Percentiles rank a stretch among this genome's conserved stretches.
Conservation (phyloP, 2,888 invertebrate species). For the Xanthorhoe spadicearia region DNA sequence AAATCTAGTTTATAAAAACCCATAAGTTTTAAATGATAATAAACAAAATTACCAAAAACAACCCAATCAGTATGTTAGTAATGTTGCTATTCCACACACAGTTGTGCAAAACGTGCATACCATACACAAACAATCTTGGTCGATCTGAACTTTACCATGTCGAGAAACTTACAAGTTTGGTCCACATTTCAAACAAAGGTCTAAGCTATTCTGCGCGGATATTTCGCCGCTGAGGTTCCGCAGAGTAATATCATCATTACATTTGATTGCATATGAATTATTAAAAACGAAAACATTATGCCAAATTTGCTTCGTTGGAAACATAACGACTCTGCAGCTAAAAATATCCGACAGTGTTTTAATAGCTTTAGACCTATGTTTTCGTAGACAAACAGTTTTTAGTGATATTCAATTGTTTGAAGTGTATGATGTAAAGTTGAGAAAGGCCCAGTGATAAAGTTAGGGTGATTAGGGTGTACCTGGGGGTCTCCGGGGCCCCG, state of each 20-base stretch:
- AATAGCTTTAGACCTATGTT: background rate
- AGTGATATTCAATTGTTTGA: background rate
- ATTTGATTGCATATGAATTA: too few species aligned
- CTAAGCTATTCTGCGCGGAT: background rate
- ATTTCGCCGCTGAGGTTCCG: too few species aligned
- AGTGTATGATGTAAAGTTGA: background rate
- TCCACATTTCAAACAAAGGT: background rate
- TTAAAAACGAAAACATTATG: too few species aligned
- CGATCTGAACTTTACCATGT: background rate
- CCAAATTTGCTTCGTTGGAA: too few species aligned
- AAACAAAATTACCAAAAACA: background rate
- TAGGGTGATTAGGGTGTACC: slow-evolving; percentile 67
- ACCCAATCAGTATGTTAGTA: slow-evolving; percentile 8
- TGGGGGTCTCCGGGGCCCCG: slow-evolving; percentile 83
- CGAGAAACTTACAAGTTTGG: background rate
- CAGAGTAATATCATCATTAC: too few species aligned
- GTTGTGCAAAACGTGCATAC: slow-evolving; percentile 14
- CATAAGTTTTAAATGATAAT: too few species aligned
- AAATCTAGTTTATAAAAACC: too few species aligned
- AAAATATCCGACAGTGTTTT: too few species aligned
- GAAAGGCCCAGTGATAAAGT: slow-evolving; percentile 4
- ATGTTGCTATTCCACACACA: slow-evolving; percentile 18
- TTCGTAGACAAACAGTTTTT: background rate
- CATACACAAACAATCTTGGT: slow-evolving; percentile 4
- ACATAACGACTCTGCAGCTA: too few species aligned